Conservation (phyloP, 2,797 vertebrate species). For the Thunnus albacares region DNA sequence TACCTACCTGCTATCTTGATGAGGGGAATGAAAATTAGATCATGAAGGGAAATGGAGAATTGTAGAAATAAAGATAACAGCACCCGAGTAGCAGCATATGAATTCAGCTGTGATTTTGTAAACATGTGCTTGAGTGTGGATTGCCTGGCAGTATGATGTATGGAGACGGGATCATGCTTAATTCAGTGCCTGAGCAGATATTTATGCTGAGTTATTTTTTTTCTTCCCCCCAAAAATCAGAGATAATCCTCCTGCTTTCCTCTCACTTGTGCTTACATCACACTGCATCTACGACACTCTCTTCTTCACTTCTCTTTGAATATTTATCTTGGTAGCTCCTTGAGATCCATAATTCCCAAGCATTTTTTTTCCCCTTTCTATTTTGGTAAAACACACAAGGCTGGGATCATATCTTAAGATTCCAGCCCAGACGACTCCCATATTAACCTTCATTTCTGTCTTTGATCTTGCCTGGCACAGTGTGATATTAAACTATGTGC, state of each 20-base stretch:
- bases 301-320: conserved; percentile 1
- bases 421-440: conserved; percentile 12
- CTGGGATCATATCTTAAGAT: conserved; percentile 23
- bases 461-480: conserved; percentile 43
- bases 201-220: background rate
- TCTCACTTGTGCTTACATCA: conserved; percentile 6
- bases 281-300: conserved; percentile 3
- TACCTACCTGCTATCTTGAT: conserved; percentile 33
- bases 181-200: background rate
- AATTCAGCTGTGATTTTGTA: conserved; percentile 3
- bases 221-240: background rate
- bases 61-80: conserved; percentile 26
- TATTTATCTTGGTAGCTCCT: conserved; percentile 11
- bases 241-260: background rate
- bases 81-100: background rate
- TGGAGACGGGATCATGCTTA: conserved; percentile 2
- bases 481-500: conserved; percentile 59
- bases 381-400: conserved; percentile 34
- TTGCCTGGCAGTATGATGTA: background rate
- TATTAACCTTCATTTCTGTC: conserved; percentile 48
- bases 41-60: conserved; percentile 12
- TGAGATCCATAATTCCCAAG: background rate
- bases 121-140: conserved; percentile 6
- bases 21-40: conserved; percentile 41
- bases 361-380: background rate